phyloP scores from a whole-genome alignment of 2,113 vertebrate genomes.

The Argyrosomus japonicus region DNA sequence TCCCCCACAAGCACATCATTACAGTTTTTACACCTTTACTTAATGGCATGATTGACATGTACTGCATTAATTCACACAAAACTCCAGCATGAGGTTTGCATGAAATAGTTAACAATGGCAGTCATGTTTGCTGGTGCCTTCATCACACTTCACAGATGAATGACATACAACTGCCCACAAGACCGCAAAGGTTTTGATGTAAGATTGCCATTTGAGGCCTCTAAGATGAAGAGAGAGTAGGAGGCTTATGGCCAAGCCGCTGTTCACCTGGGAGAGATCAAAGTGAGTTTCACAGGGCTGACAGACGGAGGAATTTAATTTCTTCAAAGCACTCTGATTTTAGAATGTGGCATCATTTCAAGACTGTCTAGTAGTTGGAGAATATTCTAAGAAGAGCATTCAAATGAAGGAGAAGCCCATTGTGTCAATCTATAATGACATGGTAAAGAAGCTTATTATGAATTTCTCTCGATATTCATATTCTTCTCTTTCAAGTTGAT shows the following conservation, averaged over 20 bases:
- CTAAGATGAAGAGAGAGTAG: conserved; percentile 40
- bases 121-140: conserved; percentile 8
- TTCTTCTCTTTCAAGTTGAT: background rate
- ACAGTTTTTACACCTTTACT: background rate
- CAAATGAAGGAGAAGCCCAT: background rate
- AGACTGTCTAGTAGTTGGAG: conserved; percentile 2
- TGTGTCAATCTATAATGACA: conserved; percentile 17
- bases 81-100: conserved; percentile 21
- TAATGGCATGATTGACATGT: conserved; percentile 9
- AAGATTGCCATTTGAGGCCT: conserved; percentile 12
- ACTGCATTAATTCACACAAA: conserved; percentile 18
- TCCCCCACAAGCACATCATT: background rate
- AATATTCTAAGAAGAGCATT: conserved; percentile 27
- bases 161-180: conserved; percentile 25
- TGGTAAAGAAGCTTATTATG: conserved; percentile 27
- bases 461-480: background rate
- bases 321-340: conserved; percentile 41
- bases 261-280: conserved; percentile 60
- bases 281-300: conserved; percentile 38
- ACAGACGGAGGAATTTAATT: conserved; percentile 44
- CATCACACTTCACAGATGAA: conserved; percentile 4
- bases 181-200: conserved; percentile 24
- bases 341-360: conserved; percentile 33
- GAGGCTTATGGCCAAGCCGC: conserved; percentile 6
- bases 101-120: conserved; percentile 1